Base-by-base conservation (phyloP, 1,140 invertebrate genomes). In the Bombus superbus region DNA sequence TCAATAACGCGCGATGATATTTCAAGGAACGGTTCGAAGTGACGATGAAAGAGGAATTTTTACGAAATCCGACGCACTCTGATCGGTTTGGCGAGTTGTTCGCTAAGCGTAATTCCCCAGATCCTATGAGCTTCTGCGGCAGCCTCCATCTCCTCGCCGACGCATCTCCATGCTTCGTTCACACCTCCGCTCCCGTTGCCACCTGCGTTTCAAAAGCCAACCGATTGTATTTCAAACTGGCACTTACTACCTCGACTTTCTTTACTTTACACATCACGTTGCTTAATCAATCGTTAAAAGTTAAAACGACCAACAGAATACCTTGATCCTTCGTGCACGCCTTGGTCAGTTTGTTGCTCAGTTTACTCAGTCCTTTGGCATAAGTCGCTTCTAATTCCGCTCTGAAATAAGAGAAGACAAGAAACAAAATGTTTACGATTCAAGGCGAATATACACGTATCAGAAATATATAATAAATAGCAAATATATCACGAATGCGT, bases 31-130 rank as follows among this genome's bases (percentile, higher is more conserved):
- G 28, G 10, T 59, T 28, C 10, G 3, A 62, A n/a, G 28, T 3
- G 28, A n/a, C 25, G 47, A 62, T 13, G 59, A 62, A 62, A 62
- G 28, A n/a, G 9, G 28, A 62, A 62, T 59, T 59, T 59, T 59
- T 59, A 53, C 47, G 47, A 53, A 53, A 53, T 53, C 6, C 47
- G n/a, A 91, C 89, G 91, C 86, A 94, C 94, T 94, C 97, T 97
- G 86, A 99, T 96, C 71, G 98, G 98, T 95, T 98, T 98, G 22
- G 98, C 97, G 69, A 99, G 96, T 93, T 99, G 98, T 90, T 99
- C 98, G 77, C 97, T 95, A 11, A 99, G 95, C 32, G 97, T 96
- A 81, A 96, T 96, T 79, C 97, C 97, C 94, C 98, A 96, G 92
- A 97, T 96, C 96, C 97, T 97, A 95, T 99, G 98, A 64, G 98